These are phyloP conservation scores for Aspidoscelis tigris DNA, from an alignment of 2,113 vertebrate genomes.

Conservation along the genomic window DNA sequence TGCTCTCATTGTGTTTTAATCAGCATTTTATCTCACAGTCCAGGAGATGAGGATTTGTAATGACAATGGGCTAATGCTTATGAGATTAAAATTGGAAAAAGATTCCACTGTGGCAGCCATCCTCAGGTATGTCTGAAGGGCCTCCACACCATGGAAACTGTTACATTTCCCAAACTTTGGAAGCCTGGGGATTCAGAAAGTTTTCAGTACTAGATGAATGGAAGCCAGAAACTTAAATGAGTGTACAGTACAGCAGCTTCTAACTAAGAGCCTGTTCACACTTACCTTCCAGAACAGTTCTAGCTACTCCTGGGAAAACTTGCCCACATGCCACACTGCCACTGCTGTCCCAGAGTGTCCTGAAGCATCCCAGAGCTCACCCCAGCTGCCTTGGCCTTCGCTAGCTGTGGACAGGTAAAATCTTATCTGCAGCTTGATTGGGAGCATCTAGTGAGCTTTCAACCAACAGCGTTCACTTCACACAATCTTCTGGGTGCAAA, in stretches of 20 bases:
- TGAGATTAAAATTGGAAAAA: background rate
- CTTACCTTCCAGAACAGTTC: too few species aligned
- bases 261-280: too few species aligned
- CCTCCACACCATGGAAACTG: slow-evolving; percentile 30
- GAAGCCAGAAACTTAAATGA: slow-evolving; percentile 7
- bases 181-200: background rate
- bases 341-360: too few species aligned
- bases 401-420: too few species aligned
- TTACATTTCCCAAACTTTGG: slow-evolving; percentile 31
- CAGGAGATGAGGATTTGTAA: background rate
- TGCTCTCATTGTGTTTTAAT: background rate
- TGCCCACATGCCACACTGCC: too few species aligned
- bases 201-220: background rate
- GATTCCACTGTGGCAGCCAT: background rate
- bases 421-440: too few species aligned
- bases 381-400: too few species aligned
- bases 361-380: too few species aligned
- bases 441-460: too few species aligned
- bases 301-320: too few species aligned
- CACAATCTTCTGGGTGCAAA: too few species aligned
- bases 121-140: background rate
- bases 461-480: too few species aligned
- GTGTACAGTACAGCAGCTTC: background rate
- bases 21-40: background rate
- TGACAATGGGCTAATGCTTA: background rate